Percentiles rank a stretch among this genome's conserved stretches.
Conservation (phyloP, 2,113 vertebrate species). For the Tylochromis polylepis region DNA sequence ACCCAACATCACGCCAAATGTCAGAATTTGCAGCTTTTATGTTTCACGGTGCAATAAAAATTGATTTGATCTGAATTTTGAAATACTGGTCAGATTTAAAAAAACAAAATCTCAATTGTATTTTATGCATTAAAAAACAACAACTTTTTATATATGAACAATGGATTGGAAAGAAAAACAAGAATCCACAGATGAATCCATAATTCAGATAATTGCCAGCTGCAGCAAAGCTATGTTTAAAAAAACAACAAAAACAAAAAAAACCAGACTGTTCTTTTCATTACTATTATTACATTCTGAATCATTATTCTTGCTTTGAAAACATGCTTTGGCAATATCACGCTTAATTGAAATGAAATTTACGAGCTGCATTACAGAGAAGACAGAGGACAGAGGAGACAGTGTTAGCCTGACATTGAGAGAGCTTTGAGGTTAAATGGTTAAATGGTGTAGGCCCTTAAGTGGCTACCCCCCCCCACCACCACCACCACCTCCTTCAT, state of each 20-base stretch:
- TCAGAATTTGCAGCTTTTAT: neutral
- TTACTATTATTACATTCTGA: neutral
- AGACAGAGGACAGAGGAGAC: neutral
- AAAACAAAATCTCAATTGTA: neutral
- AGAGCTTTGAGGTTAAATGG: conserved; percentile 45
- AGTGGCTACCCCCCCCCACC: conserved; percentile 14
- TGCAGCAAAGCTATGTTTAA: neutral
- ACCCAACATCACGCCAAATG: neutral
- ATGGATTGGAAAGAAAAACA: neutral
- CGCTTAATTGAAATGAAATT: neutral
- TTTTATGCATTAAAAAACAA: too few species aligned
- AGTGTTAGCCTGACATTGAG: conserved; percentile 30
- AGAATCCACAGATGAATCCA: neutral
- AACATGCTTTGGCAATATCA: neutral
- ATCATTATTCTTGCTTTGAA: neutral
- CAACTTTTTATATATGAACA: neutral
- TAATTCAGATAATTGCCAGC: neutral
- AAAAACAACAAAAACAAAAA: accelerated
- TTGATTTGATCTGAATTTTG: neutral
- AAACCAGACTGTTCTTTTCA: neutral
- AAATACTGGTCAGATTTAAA: neutral
- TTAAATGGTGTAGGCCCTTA: conserved; percentile 57
- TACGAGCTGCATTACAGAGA: neutral
- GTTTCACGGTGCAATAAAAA: neutral
- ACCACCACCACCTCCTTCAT: neutral